Base-by-base conservation (phyloP, 2,113 vertebrate genomes). In the Chaenogobius annularis region DNA sequence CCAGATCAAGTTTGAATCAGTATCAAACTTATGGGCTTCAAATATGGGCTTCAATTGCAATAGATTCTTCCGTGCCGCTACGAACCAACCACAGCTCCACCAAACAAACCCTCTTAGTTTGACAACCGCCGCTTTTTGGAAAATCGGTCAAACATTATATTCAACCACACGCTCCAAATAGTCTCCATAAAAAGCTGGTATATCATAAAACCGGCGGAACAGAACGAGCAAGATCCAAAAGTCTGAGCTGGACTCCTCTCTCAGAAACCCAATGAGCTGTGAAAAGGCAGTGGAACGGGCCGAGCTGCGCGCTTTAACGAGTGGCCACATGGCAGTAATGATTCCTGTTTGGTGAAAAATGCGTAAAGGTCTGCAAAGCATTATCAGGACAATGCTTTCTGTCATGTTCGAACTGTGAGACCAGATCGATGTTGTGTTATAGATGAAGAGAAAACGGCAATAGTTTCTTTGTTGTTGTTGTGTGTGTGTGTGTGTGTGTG, bases 401-500 rank as follows among this genome's bases (percentile, higher is more conserved):
- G 68, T 78, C 65, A 63, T 74, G 56, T 74, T 79, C 26, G 17
- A 61, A 6, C 61, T 37, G n/a, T 52, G 44, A 66, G 58, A 26
- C 63, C 68, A 70, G 12, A 72, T 31, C 17, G 48, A 7, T 26
- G 10, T 37, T 35, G 65, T 59, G 59, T 70, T 72, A 52, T 74
- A 74, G 63, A 71, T 46, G 66, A 17, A 65, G 9, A 35, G 35
- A 40, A 11, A 37, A 40, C 9, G 4, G 3, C 35, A n/a, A 11
- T n/a, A 7, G 23, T 62, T 20, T 40, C 19, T 63, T 69, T 81
- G 77, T 78, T 31, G 26, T 31, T 4, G 26, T 1, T 31, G 26
- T 31, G 23, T 62, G n/a, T 40, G 35, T 63, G 71, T 81, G 77
- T 78, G 65, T 69, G 62, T 74, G 37, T 11, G 23, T 62, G n/a